Evolutionary conservation across 2,797 vertebrate genomes (phyloP), one percentile per base, ranked within the genome.

Genomic region (Pelodytes ibericus): DNA sequence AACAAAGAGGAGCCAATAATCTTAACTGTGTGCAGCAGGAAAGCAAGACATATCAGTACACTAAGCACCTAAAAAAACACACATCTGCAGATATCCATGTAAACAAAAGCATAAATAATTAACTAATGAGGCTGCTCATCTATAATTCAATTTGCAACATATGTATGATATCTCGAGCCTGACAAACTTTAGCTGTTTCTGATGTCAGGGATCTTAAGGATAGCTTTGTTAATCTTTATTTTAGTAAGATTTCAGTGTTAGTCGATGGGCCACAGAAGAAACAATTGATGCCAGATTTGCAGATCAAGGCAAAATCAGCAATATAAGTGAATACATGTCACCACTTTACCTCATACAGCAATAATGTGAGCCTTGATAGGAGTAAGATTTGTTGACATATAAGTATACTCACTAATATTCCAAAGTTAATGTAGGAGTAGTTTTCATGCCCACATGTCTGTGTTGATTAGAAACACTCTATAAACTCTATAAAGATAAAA

Each of bases 401-500:
- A 24, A 56, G 8, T 4, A 36, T 36, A 22, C 13, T 56, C 51
- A 22, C 6, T 56, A 6, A 24, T 9, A 56, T 56, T 8, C 22
- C 3, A 64, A 73, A 18, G 18, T 25, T 18, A 49, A 56, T 18
- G 33, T 63, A 29, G 71, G 71, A 74, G 71, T 74, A 8, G 36
- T 22, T 31, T 24, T 74, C 49, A 57, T 65, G 56, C 29, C 62
- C 71, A 57, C 71, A 74, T 74, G 60, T 74, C 71, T 58, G 44
- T 74, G 44, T 47, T 47, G 44, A 47, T 47, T 47, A 47, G 44
- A 47, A 47, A 47, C 44, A 47, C 13, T 36, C 11, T 47, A 18
- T 65, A 51, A 30, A 22, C 39, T 47, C 71, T 65, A 74, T 74
- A 74, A 74, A 57, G 71, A 74, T 74, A 64, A 74, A 65, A 74